Percentiles rank a stretch among this genome's conserved stretches.
phyloP scores from a whole-genome alignment of 2,113 vertebrate genomes.

The Scalopus aquaticus region DNA sequence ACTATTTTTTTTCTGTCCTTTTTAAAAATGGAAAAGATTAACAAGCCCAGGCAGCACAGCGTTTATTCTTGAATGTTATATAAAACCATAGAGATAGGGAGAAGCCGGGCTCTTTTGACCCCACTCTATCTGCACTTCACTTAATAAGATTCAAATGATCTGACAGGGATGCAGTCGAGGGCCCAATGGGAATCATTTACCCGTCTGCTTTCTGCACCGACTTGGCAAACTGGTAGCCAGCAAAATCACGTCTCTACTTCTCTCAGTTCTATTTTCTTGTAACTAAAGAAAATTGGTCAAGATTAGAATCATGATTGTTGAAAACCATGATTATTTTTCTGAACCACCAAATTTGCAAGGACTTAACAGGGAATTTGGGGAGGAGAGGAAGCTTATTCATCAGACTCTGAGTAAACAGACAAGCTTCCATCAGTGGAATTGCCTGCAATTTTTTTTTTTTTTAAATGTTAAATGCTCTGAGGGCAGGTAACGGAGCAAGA shows the following conservation, averaged over 20 bases:
- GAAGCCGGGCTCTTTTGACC: slow-evolving; percentile 65
- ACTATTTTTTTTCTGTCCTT: slow-evolving; percentile 67
- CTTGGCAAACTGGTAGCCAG: slow-evolving; percentile 41
- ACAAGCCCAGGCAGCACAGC: slow-evolving; percentile 59
- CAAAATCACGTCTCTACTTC: slow-evolving; percentile 62
- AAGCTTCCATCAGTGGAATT: slow-evolving; percentile 9
- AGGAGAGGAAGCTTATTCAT: neutral
- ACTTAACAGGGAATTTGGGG: neutral
- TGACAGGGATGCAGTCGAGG: slow-evolving; percentile 48
- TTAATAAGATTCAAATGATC: slow-evolving; percentile 78
- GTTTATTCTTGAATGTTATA: slow-evolving; percentile 36
- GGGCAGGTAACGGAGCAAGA: neutral
- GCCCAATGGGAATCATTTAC: slow-evolving; percentile 64
- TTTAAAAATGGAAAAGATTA: slow-evolving; percentile 78
- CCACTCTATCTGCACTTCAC: slow-evolving; percentile 53
- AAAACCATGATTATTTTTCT: neutral
- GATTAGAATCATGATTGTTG: slow-evolving; percentile 13
- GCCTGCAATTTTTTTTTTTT: neutral
- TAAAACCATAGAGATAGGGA: slow-evolving; percentile 48
- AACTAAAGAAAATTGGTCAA: neutral
- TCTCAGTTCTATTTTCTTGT: slow-evolving; percentile 25
- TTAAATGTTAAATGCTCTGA: neutral
- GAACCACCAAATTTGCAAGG: slow-evolving; percentile 25
- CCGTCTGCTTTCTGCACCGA: slow-evolving; percentile 49
- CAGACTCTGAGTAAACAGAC: slow-evolving; percentile 28